Base-by-base conservation (phyloP, 2,888 invertebrate species). In the Danaus chrysippus region DNA sequence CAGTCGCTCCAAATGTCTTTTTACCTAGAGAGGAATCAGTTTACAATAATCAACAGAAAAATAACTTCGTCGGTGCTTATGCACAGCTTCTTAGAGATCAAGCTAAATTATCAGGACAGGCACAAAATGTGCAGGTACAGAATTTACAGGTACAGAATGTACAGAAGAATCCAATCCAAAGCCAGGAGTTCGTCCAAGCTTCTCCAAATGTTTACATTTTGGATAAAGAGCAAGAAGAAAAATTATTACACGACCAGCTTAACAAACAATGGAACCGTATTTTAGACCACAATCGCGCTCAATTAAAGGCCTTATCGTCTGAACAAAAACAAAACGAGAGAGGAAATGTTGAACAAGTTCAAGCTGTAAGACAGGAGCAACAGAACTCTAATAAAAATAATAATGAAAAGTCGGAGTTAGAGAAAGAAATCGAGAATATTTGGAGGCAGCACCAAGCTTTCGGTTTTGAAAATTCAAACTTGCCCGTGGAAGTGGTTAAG, bases 371-470 rank as follows among this genome's bases (percentile, higher is more conserved):
- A 41, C 13, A 75, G 8, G 65, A 61, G 13, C 43, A 53, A 12
- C 15, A 53, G 54, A 56, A 42, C 1, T 11, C 42, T 10, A 55
- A 56, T 49, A 49, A 17, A 49, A 49, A 49, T 17, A 17, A 66
- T 11, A 71, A 69, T n/a, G 70, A 73, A 59, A 75, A 76, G 15
- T 59, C 61, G n/a, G 59, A 60, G 34, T 69, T 79, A 46, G 76
- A 76, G 46, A 81, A 79, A 58, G 81, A 82, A 69, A 82, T 65
- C 17, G 49, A 49, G 49, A 49, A 49, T 49, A 17, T 17, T 17
- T 49, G 49, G 49, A 49, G 17, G 17, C 17, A 49, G 11, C 10
- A 49, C n/a, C 49, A 17, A 17, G 49, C 49, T 17, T 49, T 17
- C 17, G 49, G 17, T 3, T 49, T 49, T 49, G 49, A 49, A 49